These are phyloP conservation scores for Mungos mungo DNA, from an alignment of 2,113 vertebrate species.

Conservation along the genomic window DNA sequence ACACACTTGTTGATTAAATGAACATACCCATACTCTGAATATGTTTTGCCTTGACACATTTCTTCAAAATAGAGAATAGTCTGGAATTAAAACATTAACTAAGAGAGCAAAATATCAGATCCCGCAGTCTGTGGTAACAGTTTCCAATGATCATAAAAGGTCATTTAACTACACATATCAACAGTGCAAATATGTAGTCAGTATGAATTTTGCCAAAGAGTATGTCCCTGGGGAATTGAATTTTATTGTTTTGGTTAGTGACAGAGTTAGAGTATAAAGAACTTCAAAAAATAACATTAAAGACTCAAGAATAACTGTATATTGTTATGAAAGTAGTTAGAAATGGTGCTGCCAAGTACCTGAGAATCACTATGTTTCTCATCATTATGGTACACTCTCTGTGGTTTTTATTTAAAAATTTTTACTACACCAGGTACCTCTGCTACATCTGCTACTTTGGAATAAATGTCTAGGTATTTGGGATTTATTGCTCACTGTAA, in stretches of 20 bases:
- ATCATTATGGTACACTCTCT: background rate
- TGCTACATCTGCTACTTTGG: conserved; percentile 9
- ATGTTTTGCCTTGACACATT: background rate
- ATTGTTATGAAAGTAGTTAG: background rate
- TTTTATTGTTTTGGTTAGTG: background rate
- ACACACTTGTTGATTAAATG: background rate
- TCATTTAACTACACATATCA: conserved; percentile 15
- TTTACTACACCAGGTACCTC: background rate
- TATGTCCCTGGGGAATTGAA: background rate
- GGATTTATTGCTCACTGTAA: background rate
- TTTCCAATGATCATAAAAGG: background rate
- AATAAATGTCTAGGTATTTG: background rate
- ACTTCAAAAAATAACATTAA: background rate
- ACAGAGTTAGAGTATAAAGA: background rate
- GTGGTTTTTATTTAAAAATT: background rate
- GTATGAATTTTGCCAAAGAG: conserved; percentile 36
- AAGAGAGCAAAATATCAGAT: conserved; percentile 27
- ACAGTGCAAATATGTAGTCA: background rate
- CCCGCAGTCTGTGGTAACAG: background rate
- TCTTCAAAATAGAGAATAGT: background rate
- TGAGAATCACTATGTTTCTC: background rate
- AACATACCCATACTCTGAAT: background rate
- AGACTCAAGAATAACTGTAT: background rate
- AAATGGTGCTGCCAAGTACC: background rate
- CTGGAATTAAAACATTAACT: background rate